A percentile compares a stretch with the other conserved stretches of the same genome.
phyloP scores from a whole-genome alignment of 2,797 vertebrate species.

The Amblyraja radiata region DNA sequence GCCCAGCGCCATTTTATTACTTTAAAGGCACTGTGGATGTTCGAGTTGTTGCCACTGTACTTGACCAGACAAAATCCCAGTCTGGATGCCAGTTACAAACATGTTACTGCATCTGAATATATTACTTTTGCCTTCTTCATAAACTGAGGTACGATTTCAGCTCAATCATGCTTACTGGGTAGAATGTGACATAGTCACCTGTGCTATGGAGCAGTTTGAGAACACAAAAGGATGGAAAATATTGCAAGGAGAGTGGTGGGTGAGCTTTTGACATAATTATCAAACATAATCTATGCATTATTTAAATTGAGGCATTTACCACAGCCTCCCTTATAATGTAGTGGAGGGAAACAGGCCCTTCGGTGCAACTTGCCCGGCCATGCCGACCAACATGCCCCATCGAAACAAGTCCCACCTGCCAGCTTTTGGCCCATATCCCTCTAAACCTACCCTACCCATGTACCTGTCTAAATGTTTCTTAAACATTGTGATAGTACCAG shows the following conservation, averaged over 20 bases:
- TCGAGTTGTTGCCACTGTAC: neutral
- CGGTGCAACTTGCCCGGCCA: too few species aligned
- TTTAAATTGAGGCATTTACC: conserved; percentile 10
- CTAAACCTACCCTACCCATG: too few species aligned
- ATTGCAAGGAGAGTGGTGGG: neutral
- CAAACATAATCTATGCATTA: neutral
- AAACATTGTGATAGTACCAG: too few species aligned
- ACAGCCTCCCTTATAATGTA: neutral
- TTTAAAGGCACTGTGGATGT: too few species aligned
- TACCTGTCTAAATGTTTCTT: too few species aligned
- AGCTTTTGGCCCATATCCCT: too few species aligned
- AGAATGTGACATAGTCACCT: neutral
- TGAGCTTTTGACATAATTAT: neutral
- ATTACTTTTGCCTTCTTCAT: neutral
- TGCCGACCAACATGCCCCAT: too few species aligned
- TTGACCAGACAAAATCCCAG: neutral
- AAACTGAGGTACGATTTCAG: neutral
- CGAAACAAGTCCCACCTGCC: too few species aligned
- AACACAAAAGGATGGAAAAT: neutral
- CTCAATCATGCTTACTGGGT: neutral
- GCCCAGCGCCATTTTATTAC: too few species aligned
- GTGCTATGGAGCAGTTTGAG: neutral
- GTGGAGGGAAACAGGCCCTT: too few species aligned
- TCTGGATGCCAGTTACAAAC: neutral
- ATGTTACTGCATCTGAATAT: neutral